Evolutionary conservation across 2,797 vertebrate species (phyloP), one percentile per base, ranked within the genome.

Genomic region (Diplodus puntazzo): DNA sequence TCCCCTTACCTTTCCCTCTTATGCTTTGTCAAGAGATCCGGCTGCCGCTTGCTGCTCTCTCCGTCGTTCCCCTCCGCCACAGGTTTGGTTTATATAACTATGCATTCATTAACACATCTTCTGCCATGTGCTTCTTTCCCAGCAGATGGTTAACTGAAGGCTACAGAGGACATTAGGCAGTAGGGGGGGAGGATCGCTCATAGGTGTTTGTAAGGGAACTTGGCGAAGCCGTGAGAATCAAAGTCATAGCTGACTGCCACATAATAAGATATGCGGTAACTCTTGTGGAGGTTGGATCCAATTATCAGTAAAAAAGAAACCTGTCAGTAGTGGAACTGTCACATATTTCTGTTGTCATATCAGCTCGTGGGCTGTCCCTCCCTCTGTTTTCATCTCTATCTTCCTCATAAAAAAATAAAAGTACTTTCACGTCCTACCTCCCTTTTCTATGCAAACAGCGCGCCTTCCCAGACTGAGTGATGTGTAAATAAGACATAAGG

Each of bases 81-180:
- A 78, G 68, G 81, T 89, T 82, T 74, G 82, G 73, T 86, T 89
- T 92, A 89, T 87, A 83, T 90, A 92, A 89, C 88, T 80, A 63
- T 85, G 87, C 81, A 89, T 92, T 89, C 79, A 91, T 89, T 92
- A 92, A 85, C 73, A 83, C 73, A 77, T 86, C 69, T 73, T 77
- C 63, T 80, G 55, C 79, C 85, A 80, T 77, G 84, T 84, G 83
- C 71, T 64, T 73, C 68, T n/a, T 62, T 82, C 58, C 66, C 62
- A 92, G 90, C 89, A 90, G 76, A 91, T 88, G 90, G 88, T 83
- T 80, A 81, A 90, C 87, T 86, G 69, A 89, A 84, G 81, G 84
- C 78, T 80, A 85, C 67, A 81, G 39, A 73, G 75, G 78, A 86
- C 75, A 59, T 73, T 14, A 55, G 20, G n/a, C 46, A 39, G 70